phyloP scores from a whole-genome alignment of 2,888 invertebrate species.

The Patella caerulea region DNA sequence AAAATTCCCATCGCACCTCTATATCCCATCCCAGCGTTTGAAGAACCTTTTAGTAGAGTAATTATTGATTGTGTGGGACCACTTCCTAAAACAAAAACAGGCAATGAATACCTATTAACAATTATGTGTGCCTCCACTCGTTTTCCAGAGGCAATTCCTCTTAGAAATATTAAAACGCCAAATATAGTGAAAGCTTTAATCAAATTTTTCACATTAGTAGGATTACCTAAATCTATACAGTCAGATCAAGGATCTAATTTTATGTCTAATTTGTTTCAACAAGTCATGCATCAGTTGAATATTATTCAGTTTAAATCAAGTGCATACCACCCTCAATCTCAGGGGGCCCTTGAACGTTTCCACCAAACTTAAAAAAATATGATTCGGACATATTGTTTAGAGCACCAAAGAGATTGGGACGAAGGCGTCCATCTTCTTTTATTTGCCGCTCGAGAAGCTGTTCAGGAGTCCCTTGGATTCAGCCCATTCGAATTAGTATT shows the following conservation, averaged over 20 bases:
- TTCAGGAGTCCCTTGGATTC: slow-evolving; percentile 27
- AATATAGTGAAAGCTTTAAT: slow-evolving; percentile 35
- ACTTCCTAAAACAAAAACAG: slow-evolving; percentile 28
- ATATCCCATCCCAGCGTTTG: slow-evolving; percentile 27
- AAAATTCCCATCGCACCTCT: slow-evolving; percentile 26
- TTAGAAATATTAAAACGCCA: slow-evolving; percentile 39
- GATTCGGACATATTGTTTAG: slow-evolving; percentile 29
- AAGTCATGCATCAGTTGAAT: slow-evolving; percentile 32
- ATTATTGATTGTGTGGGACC: slow-evolving; percentile 39
- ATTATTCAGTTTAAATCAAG: slow-evolving; percentile 15
- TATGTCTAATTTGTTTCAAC: slow-evolving; percentile 37
- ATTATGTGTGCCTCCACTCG: slow-evolving; percentile 34
- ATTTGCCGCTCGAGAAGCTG: slow-evolving; percentile 29
- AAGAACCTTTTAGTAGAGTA: slow-evolving; percentile 33
- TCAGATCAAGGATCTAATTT: slow-evolving; percentile 43
- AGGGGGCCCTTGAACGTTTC: slow-evolving; percentile 25
- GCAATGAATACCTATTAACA: slow-evolving; percentile 36
- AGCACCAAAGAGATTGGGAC: slow-evolving; percentile 30
- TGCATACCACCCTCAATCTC: slow-evolving; percentile 20
- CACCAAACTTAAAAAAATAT: slow-evolving; percentile 26
- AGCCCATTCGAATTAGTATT: slow-evolving; percentile 31
- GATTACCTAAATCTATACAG: slow-evolving; percentile 39
- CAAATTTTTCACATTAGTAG: slow-evolving; percentile 38
- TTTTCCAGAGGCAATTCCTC: slow-evolving; percentile 46
- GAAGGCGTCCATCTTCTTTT: slow-evolving; percentile 27